A percentile compares a stretch with the other conserved stretches of the same genome.
Evolutionary conservation across 2,113 vertebrate genomes (phyloP).

Genomic region (Ptilorrhoa leucosticta): DNA sequence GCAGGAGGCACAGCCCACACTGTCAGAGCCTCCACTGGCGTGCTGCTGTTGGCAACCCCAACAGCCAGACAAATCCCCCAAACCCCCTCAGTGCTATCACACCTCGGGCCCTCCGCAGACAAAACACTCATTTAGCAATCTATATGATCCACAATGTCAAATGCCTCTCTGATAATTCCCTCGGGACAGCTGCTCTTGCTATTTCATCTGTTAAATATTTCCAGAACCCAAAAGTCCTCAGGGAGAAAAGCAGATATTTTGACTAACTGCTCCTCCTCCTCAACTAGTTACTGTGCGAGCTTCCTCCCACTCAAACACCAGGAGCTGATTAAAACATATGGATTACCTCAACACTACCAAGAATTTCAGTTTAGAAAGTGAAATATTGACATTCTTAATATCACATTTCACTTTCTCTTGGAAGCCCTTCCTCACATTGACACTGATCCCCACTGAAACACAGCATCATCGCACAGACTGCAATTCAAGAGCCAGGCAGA

Average conservation of each 20-base stretch:
- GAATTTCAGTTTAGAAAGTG: conserved; percentile 36
- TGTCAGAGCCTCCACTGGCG: accelerated
- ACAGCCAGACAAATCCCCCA: not conserved
- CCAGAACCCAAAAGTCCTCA: conserved; percentile 29
- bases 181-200: conserved; percentile 33
- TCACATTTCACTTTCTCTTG: not conserved
- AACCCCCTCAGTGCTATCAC: not conserved
- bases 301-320: conserved; percentile 60
- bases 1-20: not conserved
- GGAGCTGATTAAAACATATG: conserved; percentile 64
- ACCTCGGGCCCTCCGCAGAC: not conserved
- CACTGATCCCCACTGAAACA: not conserved
- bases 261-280: conserved; percentile 62
- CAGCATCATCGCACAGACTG: not conserved
- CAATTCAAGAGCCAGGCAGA: not conserved
- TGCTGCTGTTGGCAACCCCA: not conserved
- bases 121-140: conserved; percentile 9
- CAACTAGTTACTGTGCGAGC: conserved; percentile 49
- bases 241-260: conserved; percentile 57
- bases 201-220: conserved; percentile 49
- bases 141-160: not conserved
- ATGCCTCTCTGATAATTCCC: not conserved
- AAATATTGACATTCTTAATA: conserved; percentile 60
- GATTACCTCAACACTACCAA: conserved; percentile 59
- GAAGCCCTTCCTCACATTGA: not conserved